A percentile compares a stretch with the other conserved stretches of the same genome.
Evolutionary conservation across 2,113 vertebrate genomes (phyloP).

Genomic region (Paramormyrops kingsleyae): DNA sequence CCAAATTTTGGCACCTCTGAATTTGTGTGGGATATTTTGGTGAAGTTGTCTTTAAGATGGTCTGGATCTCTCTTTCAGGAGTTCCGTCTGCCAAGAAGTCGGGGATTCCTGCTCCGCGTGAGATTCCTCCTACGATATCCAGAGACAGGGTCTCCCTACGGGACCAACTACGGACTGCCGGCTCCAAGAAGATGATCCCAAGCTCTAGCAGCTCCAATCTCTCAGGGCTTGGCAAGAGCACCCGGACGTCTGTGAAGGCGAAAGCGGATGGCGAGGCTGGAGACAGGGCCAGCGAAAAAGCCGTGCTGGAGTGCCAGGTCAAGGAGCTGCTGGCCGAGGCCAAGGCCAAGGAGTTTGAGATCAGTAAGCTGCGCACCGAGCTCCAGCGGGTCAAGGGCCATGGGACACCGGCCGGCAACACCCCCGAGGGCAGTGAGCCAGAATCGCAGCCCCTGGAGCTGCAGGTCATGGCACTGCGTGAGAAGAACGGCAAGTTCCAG

Average conservation of each 20-base stretch:
- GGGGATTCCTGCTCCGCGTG: slow-evolving; percentile 84
- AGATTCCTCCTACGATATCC: slow-evolving; percentile 63
- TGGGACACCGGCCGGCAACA: slow-evolving; percentile 44
- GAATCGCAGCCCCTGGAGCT: slow-evolving; percentile 50
- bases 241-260: slow-evolving; percentile 64
- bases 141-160: slow-evolving; percentile 72
- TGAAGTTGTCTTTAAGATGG: not conserved
- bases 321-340: slow-evolving; percentile 88
- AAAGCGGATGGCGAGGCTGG: slow-evolving; percentile 68
- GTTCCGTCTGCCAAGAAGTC: slow-evolving; percentile 72
- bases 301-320: slow-evolving; percentile 79
- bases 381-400: slow-evolving; percentile 74
- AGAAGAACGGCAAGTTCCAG: slow-evolving; percentile 81
- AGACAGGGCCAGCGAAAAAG: slow-evolving; percentile 71
- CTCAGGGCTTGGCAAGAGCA: slow-evolving; percentile 72
- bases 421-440: slow-evolving; percentile 40
- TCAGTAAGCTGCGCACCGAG: slow-evolving; percentile 80
- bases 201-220: slow-evolving; percentile 79
- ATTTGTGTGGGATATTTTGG: not conserved
- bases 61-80: slow-evolving; percentile 52
- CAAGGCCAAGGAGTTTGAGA: slow-evolving; percentile 89
- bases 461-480: slow-evolving; percentile 70
- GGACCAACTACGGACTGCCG: slow-evolving; percentile 59
- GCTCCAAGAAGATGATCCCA: slow-evolving; percentile 70
- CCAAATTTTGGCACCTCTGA: not conserved